Percentiles rank a stretch among this genome's conserved stretches.
Conservation (phyloP, 2,888 invertebrate species). For the Amphimallon solstitiale region DNA sequence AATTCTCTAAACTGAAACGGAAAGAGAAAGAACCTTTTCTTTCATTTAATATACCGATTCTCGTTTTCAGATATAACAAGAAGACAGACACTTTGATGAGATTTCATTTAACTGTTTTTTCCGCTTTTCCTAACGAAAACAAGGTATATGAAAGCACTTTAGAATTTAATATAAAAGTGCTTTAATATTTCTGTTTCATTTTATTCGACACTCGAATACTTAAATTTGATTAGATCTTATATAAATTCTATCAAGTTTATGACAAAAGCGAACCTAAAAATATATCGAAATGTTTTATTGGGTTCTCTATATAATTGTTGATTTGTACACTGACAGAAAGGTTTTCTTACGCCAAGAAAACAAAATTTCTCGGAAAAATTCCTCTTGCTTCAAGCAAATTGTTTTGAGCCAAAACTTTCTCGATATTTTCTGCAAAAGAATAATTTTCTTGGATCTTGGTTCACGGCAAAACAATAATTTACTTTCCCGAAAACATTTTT, state of each 20-base stretch:
- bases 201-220: conserved; percentile 1
- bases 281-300: no score
- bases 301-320: no score
- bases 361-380: no score
- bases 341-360: no score
- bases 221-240: conserved; percentile 7
- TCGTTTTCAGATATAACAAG: conserved; percentile 8
- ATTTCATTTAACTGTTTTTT: conserved; percentile 28
- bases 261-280: no score
- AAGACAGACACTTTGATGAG: conserved; percentile 31
- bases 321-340: no score
- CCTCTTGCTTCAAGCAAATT: no score
- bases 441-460: no score
- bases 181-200: conserved; percentile 9
- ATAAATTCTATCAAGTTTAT: not conserved
- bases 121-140: not conserved
- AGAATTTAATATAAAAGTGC: conserved; percentile 22
- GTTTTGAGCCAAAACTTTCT: no score
- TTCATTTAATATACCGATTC: conserved; percentile 28
- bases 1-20: conserved; percentile 8
- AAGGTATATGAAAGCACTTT: conserved; percentile 15
- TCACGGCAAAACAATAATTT: no score
- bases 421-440: no score
- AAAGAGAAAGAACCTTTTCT: conserved; percentile 21
- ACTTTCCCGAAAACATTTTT: no score